phyloP scores from a whole-genome alignment of 2,797 vertebrate species.

The Leucoraja ocellata region DNA sequence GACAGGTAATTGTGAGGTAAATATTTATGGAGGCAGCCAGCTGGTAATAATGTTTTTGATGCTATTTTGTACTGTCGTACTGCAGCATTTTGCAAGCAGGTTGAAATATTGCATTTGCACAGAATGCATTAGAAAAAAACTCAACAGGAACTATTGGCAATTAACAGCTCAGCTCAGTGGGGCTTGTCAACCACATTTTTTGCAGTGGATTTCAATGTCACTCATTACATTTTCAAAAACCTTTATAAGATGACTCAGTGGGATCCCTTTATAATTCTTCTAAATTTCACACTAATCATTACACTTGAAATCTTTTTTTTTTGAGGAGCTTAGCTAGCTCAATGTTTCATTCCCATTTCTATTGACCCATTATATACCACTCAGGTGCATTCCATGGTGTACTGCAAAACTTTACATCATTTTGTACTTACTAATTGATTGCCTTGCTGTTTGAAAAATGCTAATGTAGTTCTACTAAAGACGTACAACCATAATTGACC shows the following conservation, averaged over 20 bases:
- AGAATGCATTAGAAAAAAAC: background rate
- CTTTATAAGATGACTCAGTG: background rate
- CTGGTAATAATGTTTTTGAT: slow-evolving; percentile 1
- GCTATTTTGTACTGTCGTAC: background rate
- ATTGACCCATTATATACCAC: background rate
- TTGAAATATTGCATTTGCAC: background rate
- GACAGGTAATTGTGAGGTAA: background rate
- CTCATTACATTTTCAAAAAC: background rate
- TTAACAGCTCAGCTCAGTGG: slow-evolving; percentile 19
- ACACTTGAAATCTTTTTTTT: background rate
- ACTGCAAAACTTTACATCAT: background rate
- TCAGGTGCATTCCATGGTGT: background rate
- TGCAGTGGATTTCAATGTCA: slow-evolving; percentile 4
- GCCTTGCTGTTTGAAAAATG: background rate
- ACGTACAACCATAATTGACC: background rate
- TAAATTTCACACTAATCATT: background rate
- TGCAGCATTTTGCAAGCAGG: background rate
- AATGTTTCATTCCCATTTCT: background rate
- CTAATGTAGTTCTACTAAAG: background rate
- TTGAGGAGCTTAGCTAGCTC: background rate
- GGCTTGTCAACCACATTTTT: background rate
- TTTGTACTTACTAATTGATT: background rate
- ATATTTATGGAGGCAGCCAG: background rate
- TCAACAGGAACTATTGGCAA: background rate
- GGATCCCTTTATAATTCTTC: background rate